Conservation (phyloP, 2,797 vertebrate species). For the Ctenosaura bakeri region DNA sequence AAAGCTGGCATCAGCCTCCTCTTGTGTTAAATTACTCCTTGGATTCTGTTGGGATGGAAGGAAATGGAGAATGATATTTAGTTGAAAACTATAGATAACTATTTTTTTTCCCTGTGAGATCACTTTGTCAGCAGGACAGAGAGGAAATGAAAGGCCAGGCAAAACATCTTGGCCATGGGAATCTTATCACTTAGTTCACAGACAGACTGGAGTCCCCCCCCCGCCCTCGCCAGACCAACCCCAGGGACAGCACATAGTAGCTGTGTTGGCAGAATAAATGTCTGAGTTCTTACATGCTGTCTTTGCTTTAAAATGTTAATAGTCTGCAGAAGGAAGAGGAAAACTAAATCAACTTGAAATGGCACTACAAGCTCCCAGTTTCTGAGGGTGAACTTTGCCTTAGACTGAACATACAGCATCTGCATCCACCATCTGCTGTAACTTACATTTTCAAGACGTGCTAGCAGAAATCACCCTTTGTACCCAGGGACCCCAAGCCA, state of each 20-base stretch:
- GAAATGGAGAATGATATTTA: not conserved
- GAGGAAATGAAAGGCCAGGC: constrained; percentile 63
- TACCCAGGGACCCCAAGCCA: constrained; percentile 92
- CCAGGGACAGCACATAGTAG: constrained; percentile 45
- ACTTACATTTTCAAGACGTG: constrained; percentile 38
- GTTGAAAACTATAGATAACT: constrained; percentile 13
- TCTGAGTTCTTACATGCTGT: constrained; percentile 43
- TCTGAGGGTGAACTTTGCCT: not conserved
- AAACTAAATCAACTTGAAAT: constrained; percentile 31
- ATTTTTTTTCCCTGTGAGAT: constrained; percentile 67
- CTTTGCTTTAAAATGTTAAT: constrained; percentile 48
- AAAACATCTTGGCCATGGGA: constrained; percentile 63
- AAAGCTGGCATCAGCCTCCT: constrained; percentile 37
- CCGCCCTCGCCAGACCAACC: not conserved
- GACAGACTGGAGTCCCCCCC: constrained; percentile 36
- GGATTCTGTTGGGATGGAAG: constrained; percentile 40
- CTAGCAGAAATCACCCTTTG: constrained; percentile 85
- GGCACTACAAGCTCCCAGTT: not conserved
- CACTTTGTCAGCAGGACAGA: constrained; percentile 61
- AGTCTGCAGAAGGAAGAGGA: constrained; percentile 48
- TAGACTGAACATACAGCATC: not conserved
- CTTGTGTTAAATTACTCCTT: not conserved
- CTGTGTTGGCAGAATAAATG: constrained; percentile 48
- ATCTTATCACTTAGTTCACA: constrained; percentile 66
- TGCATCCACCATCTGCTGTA: constrained; percentile 47